Evolutionary conservation across 2,113 vertebrate genomes (phyloP), one percentile per base, ranked within the genome.

Genomic region (Columbina picui): DNA sequence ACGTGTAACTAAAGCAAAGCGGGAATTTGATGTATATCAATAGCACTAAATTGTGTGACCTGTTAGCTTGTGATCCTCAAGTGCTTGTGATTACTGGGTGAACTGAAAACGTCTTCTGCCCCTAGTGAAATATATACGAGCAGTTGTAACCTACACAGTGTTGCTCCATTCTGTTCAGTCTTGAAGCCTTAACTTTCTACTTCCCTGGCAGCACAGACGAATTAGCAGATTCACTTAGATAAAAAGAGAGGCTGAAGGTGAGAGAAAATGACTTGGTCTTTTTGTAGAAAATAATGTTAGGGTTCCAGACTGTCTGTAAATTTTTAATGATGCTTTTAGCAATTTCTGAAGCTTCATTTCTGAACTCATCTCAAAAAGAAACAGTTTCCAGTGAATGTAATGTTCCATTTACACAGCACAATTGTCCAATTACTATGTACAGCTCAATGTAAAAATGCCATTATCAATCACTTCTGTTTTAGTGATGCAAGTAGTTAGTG

Each of bases 281-380:
- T 87, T 57, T 86, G 71, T 73, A 80, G 83, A 68, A 91, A 87
- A 53, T 74, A 43, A 47, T 60, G 30, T 50, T 57, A 49, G 19
- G 8, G 39, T 91, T 84, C 34, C 55, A 75, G 63, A 38, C 26
- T 43, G 19, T 55, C 53, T 92, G 34, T 94, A 82, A 92, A 87
- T 93, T 89, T 90, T 95, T 93, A 85, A 96, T 63, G 79, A 78
- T 81, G 60, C 52, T 93, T 96, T 95, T 69, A 94, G 68, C 43
- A 96, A 91, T 93, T 92, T 96, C 63, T 92, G 76, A 77, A 95
- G 47, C 95, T 93, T 86, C 25, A 57, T 83, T 93, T 89, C 81
- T 80, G 80, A 94, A 60, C 27, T 38, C 27, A 70, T 60, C 59
- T 95, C 57, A 43, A 86, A 90, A 89, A 88, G 19, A 69, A 80